Percentiles rank a stretch among this genome's conserved stretches.
phyloP scores from a whole-genome alignment of 1,140 invertebrate species.

The Lordiphosa stackelbergi region DNA sequence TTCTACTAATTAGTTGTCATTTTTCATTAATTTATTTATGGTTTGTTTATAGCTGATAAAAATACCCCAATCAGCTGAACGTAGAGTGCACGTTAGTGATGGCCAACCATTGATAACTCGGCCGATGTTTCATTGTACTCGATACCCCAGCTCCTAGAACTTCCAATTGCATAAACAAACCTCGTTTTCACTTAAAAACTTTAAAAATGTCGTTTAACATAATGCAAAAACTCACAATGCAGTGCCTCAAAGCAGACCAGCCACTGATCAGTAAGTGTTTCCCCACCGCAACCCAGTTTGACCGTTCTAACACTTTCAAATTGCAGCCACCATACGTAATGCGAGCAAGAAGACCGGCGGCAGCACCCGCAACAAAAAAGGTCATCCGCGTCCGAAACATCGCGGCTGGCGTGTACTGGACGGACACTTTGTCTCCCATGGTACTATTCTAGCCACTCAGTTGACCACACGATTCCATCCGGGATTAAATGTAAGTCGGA shows the following conservation, averaged over 20 bases:
- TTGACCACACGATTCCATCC: conserved; percentile 85
- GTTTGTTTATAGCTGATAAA: too few relatives aligned
- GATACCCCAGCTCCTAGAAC: not conserved
- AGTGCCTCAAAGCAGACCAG: conserved; percentile 63
- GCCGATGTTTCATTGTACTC: too few relatives aligned
- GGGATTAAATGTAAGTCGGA: conserved; percentile 84
- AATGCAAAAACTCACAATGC: too few relatives aligned
- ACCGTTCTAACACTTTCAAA: not conserved
- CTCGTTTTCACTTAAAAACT: not conserved
- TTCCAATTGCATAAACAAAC: not conserved
- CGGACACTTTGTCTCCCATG: conserved; percentile 81
- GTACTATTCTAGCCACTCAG: conserved; percentile 85
- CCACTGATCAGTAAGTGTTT: conserved; percentile 56
- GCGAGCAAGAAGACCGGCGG: conserved; percentile 84
- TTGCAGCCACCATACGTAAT: conserved; percentile 77
- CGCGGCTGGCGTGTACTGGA: conserved; percentile 85
- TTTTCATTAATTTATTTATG: too few relatives aligned
- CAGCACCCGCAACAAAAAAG: conserved; percentile 82
- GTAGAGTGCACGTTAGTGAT: too few relatives aligned
- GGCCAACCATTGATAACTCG: too few relatives aligned
- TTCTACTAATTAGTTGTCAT: too few relatives aligned
- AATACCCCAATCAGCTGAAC: too few relatives aligned
- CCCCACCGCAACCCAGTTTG: not conserved
- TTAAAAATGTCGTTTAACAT: too few relatives aligned
- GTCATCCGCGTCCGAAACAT: conserved; percentile 83